Evolutionary conservation across 2,113 vertebrate species (phyloP).

Genomic region (Cephalopholis sonnerati): DNA sequence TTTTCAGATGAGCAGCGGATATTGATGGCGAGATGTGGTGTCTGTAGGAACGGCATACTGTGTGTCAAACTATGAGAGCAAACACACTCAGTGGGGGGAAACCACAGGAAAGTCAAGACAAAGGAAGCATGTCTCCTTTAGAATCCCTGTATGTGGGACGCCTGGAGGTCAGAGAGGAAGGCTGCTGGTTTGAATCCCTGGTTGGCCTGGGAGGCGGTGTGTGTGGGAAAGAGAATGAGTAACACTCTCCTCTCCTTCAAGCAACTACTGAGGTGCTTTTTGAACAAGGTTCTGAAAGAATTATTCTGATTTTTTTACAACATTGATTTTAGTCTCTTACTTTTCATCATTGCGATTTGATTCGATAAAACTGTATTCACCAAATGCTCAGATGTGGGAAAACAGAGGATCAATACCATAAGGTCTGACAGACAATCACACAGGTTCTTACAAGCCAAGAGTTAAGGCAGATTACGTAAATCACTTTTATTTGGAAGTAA

Average conservation of each 20-base stretch:
- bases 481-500: not conserved
- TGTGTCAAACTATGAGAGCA: constrained; percentile 42
- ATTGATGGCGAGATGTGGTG: constrained; percentile 32
- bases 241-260: not conserved
- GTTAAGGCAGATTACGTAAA: not conserved
- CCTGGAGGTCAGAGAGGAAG: constrained; percentile 26
- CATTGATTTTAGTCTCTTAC: not conserved
- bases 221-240: not conserved
- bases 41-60: constrained; percentile 23
- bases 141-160: constrained; percentile 6
- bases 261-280: not conserved
- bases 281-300: not conserved
- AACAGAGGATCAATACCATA: not conserved
- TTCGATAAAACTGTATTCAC: not conserved
- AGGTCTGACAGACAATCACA: not conserved
- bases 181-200: constrained; percentile 36
- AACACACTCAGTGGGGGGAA: constrained; percentile 29
- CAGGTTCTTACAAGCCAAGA: not conserved
- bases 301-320: not conserved
- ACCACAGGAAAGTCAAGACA: constrained; percentile 35
- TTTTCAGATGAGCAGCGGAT: constrained; percentile 44
- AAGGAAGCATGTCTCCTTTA: constrained; percentile 24
- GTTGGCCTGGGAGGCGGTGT: not conserved
- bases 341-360: not conserved
- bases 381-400: not conserved